A percentile compares a stretch with the other conserved stretches of the same genome.
phyloP scores from a whole-genome alignment of 1,140 invertebrate species.

The Drosophila ficusphila region DNA sequence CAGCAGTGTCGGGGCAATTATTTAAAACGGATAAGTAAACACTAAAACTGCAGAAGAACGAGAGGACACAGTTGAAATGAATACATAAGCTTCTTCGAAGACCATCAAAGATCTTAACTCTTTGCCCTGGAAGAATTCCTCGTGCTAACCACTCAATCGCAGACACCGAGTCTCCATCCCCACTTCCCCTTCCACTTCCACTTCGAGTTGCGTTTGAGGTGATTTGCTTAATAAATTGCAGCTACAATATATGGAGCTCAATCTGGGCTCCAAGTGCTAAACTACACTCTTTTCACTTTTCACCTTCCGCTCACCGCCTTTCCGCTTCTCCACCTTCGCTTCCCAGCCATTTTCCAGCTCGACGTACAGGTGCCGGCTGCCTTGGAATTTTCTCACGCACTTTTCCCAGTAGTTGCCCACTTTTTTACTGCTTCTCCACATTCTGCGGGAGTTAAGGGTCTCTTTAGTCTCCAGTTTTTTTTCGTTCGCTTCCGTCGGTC shows the following conservation, averaged over 20 bases:
- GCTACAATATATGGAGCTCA: conserved; percentile 18
- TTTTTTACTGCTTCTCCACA: conserved; percentile 40
- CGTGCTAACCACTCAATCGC: background rate
- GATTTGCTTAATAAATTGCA: conserved; percentile 56
- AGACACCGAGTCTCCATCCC: background rate
- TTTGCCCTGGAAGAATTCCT: background rate
- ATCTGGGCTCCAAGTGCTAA: conserved; percentile 11
- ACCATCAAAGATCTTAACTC: too few species aligned
- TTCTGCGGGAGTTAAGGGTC: conserved; percentile 15
- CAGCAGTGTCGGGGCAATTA: conserved; percentile 22
- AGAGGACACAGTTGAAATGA: background rate
- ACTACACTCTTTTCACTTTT: conserved; percentile 23
- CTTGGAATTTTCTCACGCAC: conserved; percentile 74
- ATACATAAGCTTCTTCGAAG: too few species aligned
- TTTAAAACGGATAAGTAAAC: conserved; percentile 11
- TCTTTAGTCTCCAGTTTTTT: conserved; percentile 6
- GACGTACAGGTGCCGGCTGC: conserved; percentile 50
- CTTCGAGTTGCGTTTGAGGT: conserved; percentile 1
- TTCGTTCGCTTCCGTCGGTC: conserved; percentile 66
- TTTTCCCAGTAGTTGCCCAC: conserved; percentile 29
- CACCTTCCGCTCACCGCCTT: too few species aligned
- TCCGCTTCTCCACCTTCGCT: conserved; percentile 12
- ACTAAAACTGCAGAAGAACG: background rate
- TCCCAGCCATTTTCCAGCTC: conserved; percentile 11
- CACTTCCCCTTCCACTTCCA: background rate